These are phyloP conservation scores for Saccopteryx bilineata DNA, from an alignment of 2,113 vertebrate species.

Conservation along the genomic window DNA sequence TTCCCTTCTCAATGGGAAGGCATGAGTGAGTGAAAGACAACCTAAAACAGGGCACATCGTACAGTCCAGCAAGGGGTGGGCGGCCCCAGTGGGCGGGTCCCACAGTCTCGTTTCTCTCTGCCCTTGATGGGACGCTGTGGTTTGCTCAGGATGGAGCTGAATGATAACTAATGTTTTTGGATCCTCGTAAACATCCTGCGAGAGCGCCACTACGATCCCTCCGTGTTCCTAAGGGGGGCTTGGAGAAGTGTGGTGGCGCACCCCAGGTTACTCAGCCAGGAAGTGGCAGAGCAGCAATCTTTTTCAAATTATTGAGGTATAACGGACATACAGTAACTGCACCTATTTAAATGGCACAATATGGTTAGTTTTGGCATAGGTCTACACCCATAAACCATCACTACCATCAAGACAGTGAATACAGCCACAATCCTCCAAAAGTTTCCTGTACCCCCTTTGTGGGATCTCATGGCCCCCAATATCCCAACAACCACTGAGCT, in stretches of 20 bases:
- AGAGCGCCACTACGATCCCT: rapidly evolving
- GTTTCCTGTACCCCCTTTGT: neutral
- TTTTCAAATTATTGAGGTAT: too few species aligned
- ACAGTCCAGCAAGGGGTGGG: neutral
- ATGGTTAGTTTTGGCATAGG: neutral
- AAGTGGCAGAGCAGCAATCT: neutral
- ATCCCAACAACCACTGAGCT: neutral
- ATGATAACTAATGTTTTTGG: rapidly evolving
- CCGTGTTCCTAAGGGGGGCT: too few species aligned
- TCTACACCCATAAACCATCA: neutral
- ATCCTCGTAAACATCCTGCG: rapidly evolving
- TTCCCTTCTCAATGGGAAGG: neutral
- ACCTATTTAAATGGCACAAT: neutral
- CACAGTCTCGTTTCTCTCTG: neutral
- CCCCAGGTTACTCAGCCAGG: neutral
- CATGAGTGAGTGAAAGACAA: neutral
- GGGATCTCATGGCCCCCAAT: neutral
- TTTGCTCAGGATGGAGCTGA: neutral
- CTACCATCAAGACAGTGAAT: neutral
- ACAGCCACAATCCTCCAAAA: neutral
- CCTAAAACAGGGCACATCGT: too few species aligned
- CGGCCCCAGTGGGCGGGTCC: neutral
- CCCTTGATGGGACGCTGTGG: rapidly evolving
- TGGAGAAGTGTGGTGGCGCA: neutral
- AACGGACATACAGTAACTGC: rapidly evolving